phyloP scores from a whole-genome alignment of 1,140 invertebrate species.

The Lepidurus couesii region DNA sequence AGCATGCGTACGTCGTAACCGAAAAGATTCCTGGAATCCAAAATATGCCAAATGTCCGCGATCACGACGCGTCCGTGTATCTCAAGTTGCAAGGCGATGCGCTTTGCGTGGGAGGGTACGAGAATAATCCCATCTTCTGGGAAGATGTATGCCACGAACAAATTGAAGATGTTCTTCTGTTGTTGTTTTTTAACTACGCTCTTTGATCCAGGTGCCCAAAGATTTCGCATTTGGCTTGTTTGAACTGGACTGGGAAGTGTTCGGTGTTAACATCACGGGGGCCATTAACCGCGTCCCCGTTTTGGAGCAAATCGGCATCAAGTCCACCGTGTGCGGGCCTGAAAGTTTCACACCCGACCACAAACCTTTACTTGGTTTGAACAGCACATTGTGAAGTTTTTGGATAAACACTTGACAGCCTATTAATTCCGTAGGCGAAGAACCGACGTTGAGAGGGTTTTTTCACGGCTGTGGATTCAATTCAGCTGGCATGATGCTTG shows the following conservation, averaged over 20 bases:
- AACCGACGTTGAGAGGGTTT: conserved; percentile 53
- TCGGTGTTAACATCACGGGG: conserved; percentile 65
- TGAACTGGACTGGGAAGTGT: conserved; percentile 78
- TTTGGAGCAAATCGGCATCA: conserved; percentile 67
- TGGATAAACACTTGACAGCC: neutral
- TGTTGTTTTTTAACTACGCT: neutral
- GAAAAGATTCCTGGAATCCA: conserved; percentile 65
- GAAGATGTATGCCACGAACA: conserved; percentile 53
- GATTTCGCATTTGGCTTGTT: conserved; percentile 76
- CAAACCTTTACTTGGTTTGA: conserved; percentile 67
- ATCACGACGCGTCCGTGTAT: conserved; percentile 78
- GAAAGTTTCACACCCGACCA: conserved; percentile 88
- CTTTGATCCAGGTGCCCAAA: conserved; percentile 53
- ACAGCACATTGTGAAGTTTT: neutral
- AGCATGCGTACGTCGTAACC: conserved; percentile 80
- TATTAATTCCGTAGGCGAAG: conserved; percentile 46
- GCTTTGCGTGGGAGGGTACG: conserved; percentile 78
- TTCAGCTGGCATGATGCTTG: conserved; percentile 83
- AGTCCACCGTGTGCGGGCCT: conserved; percentile 74
- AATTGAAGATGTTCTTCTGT: neutral
- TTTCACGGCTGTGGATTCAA: conserved; percentile 83
- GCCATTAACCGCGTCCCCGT: conserved; percentile 66
- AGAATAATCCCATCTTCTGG: conserved; percentile 71
- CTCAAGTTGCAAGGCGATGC: conserved; percentile 75
- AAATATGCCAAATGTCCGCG: conserved; percentile 70